Evolutionary conservation across 2,888 invertebrate species (phyloP), one percentile per base, ranked within the genome.

Genomic region (Melipona beecheii): DNA sequence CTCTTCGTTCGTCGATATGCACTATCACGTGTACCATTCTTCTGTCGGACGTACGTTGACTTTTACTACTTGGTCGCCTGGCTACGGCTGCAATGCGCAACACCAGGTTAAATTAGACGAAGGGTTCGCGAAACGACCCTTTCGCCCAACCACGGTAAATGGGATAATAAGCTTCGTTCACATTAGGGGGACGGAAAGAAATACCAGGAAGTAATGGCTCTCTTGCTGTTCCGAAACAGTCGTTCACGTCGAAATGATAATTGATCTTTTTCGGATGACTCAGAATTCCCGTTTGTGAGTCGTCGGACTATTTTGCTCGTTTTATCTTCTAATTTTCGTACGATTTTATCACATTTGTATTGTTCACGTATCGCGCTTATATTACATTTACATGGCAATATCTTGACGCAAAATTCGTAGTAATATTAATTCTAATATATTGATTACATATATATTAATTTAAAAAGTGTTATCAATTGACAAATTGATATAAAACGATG

Each of bases 1-100:
- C 50, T 75, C 62, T 52, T 78, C 78, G 70, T 66, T 62, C 79
- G 76, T 81, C 83, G 77, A 85, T 81, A 75, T 81, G 75, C 75
- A 83, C 81, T 81, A 80, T 86, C 84, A 79, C 83, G 75, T 83
- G 87, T 83, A 71, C 72, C 77, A n/a, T 58, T 64, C 43, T 74
- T 77, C 64, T 70, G 72, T 69, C 70, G 58, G 56, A 76, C 73
- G 87, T 79, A 87, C 89, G 84, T 90, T 90, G 86, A 90, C 87
- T 89, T 84, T 83, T 83, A 86, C 84, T 82, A 86, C 87, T 84
- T 21, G 80, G 56, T 24, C 76, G 76, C 1, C 19, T 24, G 54
- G 52, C 73, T 62, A n/a, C 54, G 65, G 74, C 85, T 83, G 86
- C 86, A 85, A 78, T 85, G 86, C 86, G 86, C 85, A 83, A 80